These are phyloP conservation scores for Andrena haemorrhoa DNA, from an alignment of 2,888 invertebrate genomes.

Conservation along the genomic window DNA sequence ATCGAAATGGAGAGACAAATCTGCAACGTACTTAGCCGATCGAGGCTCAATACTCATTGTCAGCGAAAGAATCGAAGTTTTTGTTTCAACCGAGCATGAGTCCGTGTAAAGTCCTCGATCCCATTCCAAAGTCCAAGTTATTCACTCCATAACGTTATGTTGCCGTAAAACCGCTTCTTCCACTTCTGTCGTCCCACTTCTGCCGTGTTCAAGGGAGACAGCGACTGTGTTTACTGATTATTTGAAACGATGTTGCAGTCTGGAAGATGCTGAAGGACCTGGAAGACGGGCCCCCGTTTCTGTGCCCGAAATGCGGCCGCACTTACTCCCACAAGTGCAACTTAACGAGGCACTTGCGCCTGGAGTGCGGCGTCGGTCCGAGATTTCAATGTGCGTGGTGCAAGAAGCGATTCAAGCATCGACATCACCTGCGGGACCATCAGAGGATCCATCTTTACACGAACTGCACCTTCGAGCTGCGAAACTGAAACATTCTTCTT, in stretches of 20 bases:
- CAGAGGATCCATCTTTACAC: slow-evolving; percentile 77
- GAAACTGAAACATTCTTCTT: slow-evolving; percentile 54
- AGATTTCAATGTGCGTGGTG: slow-evolving; percentile 81
- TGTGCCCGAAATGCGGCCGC: slow-evolving; percentile 80
- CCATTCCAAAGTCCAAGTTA: neutral
- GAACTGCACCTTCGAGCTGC: slow-evolving; percentile 63
- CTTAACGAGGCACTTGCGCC: slow-evolving; percentile 80
- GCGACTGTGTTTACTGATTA: slow-evolving; percentile 33
- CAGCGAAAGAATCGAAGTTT: neutral
- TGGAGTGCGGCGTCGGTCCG: slow-evolving; percentile 83
- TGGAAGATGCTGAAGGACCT: slow-evolving; percentile 71
- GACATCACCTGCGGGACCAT: slow-evolving; percentile 83
- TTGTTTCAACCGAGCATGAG: slow-evolving; percentile 51
- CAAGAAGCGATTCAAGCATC: slow-evolving; percentile 83
- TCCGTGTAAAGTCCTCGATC: slow-evolving; percentile 31
- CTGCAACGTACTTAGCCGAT: too few species aligned
- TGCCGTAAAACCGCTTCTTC: slow-evolving; percentile 47
- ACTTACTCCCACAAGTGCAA: slow-evolving; percentile 82
- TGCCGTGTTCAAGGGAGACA: neutral
- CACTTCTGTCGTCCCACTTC: slow-evolving; percentile 23
- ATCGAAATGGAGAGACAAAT: too few species aligned
- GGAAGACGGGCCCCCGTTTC: slow-evolving; percentile 78
- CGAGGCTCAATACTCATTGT: too few species aligned
- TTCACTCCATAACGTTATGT: slow-evolving; percentile 31
- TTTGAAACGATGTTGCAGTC: slow-evolving; percentile 68